Evolutionary conservation across 2,888 invertebrate species (phyloP).

Genomic region (Parasteatoda lunata): DNA sequence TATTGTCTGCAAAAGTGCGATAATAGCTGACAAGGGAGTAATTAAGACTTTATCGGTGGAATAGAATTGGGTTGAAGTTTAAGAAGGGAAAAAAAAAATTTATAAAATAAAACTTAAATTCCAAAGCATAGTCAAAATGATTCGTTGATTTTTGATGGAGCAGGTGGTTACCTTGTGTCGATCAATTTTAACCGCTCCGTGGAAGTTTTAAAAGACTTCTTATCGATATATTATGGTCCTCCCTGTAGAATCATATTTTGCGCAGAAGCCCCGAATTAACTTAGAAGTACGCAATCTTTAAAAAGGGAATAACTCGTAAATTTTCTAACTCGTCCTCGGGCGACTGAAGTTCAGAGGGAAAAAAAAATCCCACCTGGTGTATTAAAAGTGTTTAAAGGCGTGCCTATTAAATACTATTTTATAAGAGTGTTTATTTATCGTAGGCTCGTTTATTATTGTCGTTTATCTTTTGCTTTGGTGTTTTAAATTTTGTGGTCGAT

Average conservation of each 20-base stretch:
- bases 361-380: no score
- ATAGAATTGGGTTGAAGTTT: slow-evolving; percentile 41
- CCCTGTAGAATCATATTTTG: background rate
- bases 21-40: slow-evolving; percentile 51
- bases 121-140: slow-evolving; percentile 14
- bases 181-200: slow-evolving; percentile 11
- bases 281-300: background rate
- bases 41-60: slow-evolving; percentile 56
- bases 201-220: slow-evolving; percentile 3
- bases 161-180: slow-evolving; percentile 6
- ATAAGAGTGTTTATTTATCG: no score
- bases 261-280: background rate
- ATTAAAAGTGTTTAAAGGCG: no score
- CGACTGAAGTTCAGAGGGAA: no score
- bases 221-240: slow-evolving; percentile 21
- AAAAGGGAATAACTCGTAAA: no score
- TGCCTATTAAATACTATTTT: no score
- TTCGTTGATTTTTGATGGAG: slow-evolving; percentile 49
- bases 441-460: no score
- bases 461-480: no score
- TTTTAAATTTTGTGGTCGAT: no score
- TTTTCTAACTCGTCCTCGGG: no score
- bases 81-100: slow-evolving; percentile 1
- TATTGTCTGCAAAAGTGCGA: slow-evolving; percentile 36
- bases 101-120: background rate